Percentiles rank a stretch among this genome's conserved stretches.
Evolutionary conservation across 2,888 invertebrate genomes (phyloP).

Genomic region (Drepanosiphum platanoidis): DNA sequence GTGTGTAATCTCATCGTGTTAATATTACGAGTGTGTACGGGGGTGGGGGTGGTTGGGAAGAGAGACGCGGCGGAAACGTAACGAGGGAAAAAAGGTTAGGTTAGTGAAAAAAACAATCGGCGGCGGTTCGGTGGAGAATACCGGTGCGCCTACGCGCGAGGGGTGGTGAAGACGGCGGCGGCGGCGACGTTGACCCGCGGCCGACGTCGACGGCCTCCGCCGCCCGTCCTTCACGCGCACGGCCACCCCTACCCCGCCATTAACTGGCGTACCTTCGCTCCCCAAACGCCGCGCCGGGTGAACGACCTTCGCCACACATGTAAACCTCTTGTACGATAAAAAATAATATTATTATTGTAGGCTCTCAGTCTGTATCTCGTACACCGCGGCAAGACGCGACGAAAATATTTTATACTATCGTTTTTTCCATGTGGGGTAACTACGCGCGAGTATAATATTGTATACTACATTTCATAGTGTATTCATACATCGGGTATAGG

Average conservation of each 20-base stretch:
- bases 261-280: constrained; percentile 30
- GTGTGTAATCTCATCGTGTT: too few species aligned
- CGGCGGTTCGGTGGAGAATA: neutral
- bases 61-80: too few species aligned
- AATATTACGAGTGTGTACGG: too few species aligned
- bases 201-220: neutral
- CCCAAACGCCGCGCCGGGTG: constrained; percentile 22
- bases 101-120: neutral
- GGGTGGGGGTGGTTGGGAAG: too few species aligned
- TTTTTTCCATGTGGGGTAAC: too few species aligned
- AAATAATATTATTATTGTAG: neutral
- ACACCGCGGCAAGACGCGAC: too few species aligned
- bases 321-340: neutral
- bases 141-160: neutral
- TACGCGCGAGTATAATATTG: too few species aligned
- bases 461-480: too few species aligned
- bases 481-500: too few species aligned
- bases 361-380: too few species aligned
- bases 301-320: constrained; percentile 28
- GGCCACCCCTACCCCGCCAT: neutral
- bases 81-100: neutral
- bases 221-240: neutral
- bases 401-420: too few species aligned
- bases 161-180: constrained; percentile 27
- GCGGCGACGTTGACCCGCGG: constrained; percentile 28